A percentile compares a stretch with the other conserved stretches of the same genome.
Evolutionary conservation across 2,113 vertebrate genomes (phyloP).

Genomic region (Dasyprocta punctata): DNA sequence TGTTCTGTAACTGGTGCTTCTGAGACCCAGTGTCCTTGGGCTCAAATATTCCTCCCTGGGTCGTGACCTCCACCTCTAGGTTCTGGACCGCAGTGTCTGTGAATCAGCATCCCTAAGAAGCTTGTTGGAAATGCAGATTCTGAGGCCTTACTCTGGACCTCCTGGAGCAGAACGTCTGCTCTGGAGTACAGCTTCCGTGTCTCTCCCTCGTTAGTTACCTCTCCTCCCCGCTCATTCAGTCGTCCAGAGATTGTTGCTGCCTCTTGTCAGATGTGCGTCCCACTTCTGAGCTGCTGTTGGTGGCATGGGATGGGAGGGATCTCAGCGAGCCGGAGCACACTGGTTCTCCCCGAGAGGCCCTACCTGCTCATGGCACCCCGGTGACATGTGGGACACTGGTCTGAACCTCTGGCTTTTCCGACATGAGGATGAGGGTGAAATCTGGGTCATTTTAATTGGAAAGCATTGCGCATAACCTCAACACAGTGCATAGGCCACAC

Average conservation of each 20-base stretch:
- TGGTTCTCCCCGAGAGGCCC: neutral
- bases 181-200: neutral
- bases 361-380: neutral
- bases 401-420: neutral
- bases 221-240: neutral
- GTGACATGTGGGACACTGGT: fast-evolving
- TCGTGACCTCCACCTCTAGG: neutral
- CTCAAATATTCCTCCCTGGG: neutral
- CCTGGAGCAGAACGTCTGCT: neutral
- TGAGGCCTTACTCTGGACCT: neutral
- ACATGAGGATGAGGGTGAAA: fast-evolving
- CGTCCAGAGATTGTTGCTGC: neutral
- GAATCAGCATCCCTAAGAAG: neutral
- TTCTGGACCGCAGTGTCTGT: neutral
- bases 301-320: neutral
- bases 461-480: neutral
- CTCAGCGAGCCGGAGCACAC: neutral
- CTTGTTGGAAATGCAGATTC: neutral
- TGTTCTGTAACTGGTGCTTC: neutral
- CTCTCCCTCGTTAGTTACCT: neutral
- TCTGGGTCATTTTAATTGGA: neutral
- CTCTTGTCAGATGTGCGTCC: neutral
- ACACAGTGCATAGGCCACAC: no score
- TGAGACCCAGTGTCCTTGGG: neutral
- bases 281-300: no score